phyloP scores from a whole-genome alignment of 2,888 invertebrate species.

The Stenolophus ochropezus region DNA sequence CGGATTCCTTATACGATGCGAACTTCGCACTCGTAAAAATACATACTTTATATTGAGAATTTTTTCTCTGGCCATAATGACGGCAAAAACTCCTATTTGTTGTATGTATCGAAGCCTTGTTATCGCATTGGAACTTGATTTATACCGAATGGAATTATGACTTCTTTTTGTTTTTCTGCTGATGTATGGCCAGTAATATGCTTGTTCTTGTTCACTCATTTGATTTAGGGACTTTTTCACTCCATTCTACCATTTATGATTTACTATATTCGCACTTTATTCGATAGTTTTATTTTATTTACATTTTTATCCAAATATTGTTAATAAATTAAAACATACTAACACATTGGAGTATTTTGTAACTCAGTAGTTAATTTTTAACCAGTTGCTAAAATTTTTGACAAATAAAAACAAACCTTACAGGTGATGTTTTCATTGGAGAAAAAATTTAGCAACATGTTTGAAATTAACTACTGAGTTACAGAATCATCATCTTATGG shows the following conservation, averaged over 20 bases:
- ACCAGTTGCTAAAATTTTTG: too few relatives aligned
- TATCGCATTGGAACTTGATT: neutral
- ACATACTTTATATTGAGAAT: slow-evolving; percentile 56
- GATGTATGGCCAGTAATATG: neutral
- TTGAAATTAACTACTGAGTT: too few relatives aligned
- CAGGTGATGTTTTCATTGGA: too few relatives aligned
- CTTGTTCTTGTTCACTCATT: neutral
- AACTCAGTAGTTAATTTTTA: too few relatives aligned
- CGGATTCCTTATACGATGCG: slow-evolving; percentile 57
- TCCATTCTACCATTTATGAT: neutral
- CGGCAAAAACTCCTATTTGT: slow-evolving; percentile 50
- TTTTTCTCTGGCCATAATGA: slow-evolving; percentile 24
- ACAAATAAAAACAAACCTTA: too few relatives aligned
- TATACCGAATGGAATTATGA: neutral
- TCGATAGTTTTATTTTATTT: too few relatives aligned
- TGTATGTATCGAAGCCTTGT: slow-evolving; percentile 13
- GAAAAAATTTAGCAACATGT: too few relatives aligned
- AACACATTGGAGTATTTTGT: too few relatives aligned
- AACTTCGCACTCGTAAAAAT: slow-evolving; percentile 57
- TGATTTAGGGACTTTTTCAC: neutral
- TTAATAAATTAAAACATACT: too few relatives aligned
- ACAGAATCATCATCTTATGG: too few relatives aligned
- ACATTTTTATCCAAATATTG: too few relatives aligned
- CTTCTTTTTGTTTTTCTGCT: neutral
- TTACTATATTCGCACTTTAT: too few relatives aligned